These are phyloP conservation scores for Hippocampus guttulatus DNA, from an alignment of 2,113 vertebrate genomes.

Conservation along the genomic window DNA sequence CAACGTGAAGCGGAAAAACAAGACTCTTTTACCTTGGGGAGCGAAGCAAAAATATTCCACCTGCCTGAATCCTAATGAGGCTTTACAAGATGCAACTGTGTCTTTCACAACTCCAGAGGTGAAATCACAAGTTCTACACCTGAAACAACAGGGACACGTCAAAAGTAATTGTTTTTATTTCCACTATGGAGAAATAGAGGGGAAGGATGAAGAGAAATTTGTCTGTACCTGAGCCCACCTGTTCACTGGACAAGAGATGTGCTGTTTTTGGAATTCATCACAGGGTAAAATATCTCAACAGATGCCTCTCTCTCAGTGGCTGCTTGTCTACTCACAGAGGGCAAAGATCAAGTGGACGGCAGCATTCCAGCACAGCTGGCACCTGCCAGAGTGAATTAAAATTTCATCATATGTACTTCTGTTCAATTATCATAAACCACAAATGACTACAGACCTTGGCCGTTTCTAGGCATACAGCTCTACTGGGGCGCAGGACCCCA, in stretches of 20 bases:
- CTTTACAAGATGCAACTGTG: conserved; percentile 49
- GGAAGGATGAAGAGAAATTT: conserved; percentile 15
- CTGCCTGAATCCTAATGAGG: conserved; percentile 69
- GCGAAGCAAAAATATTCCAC: conserved; percentile 59
- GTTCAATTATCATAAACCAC: conserved; percentile 25
- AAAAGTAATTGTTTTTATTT: conserved; percentile 30
- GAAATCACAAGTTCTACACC: conserved; percentile 38
- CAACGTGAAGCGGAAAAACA: conserved; percentile 26
- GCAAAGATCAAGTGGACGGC: conserved; percentile 51
- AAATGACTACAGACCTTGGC: conserved; percentile 3
- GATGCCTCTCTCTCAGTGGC: conserved; percentile 40
- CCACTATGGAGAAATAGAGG: conserved; percentile 8
- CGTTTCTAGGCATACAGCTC: too few relatives aligned
- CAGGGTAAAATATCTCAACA: conserved; percentile 48
- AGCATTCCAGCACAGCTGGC: conserved; percentile 37
- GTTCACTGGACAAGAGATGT: not conserved
- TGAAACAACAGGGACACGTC: conserved; percentile 23
- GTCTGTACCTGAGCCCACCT: conserved; percentile 17
- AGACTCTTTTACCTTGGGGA: conserved; percentile 1
- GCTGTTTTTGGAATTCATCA: conserved; percentile 36
- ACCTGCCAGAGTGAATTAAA: conserved; percentile 32
- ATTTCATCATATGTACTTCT: conserved; percentile 28
- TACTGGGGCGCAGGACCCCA: too few relatives aligned
- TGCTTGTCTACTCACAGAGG: conserved; percentile 35
- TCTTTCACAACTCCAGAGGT: conserved; percentile 67